A percentile compares a stretch with the other conserved stretches of the same genome.
These are phyloP conservation scores for Halcyon leucocephala DNA, from an alignment of 2,797 vertebrate genomes.

Conservation along the genomic window DNA sequence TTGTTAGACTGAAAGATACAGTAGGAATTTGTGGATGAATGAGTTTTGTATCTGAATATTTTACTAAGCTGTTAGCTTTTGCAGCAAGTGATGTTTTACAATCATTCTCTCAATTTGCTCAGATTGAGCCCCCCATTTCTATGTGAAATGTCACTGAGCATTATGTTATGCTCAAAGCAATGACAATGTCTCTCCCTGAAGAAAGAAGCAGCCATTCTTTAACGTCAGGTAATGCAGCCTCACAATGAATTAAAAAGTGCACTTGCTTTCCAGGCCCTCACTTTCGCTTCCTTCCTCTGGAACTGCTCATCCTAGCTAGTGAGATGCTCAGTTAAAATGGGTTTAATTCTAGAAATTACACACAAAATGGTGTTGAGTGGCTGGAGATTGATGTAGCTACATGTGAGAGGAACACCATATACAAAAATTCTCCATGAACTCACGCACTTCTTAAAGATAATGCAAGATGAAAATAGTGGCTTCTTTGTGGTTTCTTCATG, in stretches of 20 bases:
- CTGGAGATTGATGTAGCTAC: neutral
- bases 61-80: neutral
- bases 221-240: neutral
- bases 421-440: neutral
- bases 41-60: neutral
- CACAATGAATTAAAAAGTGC: neutral
- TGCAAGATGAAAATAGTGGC: neutral
- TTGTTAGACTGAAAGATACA: neutral
- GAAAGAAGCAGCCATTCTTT: neutral
- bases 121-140: neutral
- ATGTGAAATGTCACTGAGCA: neutral
- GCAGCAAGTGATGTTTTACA: neutral
- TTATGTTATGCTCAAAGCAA: neutral
- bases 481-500: neutral
- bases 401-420: neutral
- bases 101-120: neutral
- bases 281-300: neutral
- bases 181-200: neutral
- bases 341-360: neutral
- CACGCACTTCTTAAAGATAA: neutral
- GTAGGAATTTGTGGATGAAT: neutral
- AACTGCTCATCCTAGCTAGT: fast-evolving
- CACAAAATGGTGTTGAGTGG: neutral
- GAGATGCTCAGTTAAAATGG: neutral
- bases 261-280: neutral